A percentile compares a stretch with the other conserved stretches of the same genome.
phyloP scores from a whole-genome alignment of 2,113 vertebrate genomes.

The Eudyptes chrysolophus region DNA sequence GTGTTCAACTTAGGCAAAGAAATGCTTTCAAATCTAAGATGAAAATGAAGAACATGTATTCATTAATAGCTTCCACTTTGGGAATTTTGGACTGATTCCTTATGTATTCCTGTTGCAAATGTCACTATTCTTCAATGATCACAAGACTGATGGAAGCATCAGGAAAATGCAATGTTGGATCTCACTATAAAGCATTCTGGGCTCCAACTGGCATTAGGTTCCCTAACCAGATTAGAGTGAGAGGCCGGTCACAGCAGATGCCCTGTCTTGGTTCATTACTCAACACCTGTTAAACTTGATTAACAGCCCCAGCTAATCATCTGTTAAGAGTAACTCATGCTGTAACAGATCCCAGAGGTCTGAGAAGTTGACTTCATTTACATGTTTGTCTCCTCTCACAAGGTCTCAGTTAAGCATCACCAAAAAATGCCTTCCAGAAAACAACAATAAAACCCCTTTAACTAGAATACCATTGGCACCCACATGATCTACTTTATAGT shows the following conservation, averaged over 20 bases:
- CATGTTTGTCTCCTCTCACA: conserved; percentile 71
- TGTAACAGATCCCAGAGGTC: conserved; percentile 71
- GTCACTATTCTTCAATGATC: conserved; percentile 26
- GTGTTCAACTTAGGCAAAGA: neutral
- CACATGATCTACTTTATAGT: conserved; percentile 16
- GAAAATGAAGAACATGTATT: neutral
- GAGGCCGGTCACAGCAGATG: conserved; percentile 73
- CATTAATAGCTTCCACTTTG: neutral
- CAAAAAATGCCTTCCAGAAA: conserved; percentile 8
- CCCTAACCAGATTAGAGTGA: conserved; percentile 63
- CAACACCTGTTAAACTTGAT: conserved; percentile 81
- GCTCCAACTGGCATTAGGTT: conserved; percentile 37
- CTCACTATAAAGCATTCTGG: neutral
- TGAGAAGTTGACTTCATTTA: conserved; percentile 72
- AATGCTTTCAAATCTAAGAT: neutral
- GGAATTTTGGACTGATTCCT: conserved; percentile 18
- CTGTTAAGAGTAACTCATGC: conserved; percentile 70
- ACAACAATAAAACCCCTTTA: neutral
- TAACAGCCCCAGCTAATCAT: conserved; percentile 75
- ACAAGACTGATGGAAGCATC: conserved; percentile 38
- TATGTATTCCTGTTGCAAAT: conserved; percentile 17
- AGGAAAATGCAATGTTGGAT: conserved; percentile 12
- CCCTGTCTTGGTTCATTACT: conserved; percentile 78
- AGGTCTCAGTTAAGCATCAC: conserved; percentile 64
- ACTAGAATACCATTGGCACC: neutral